Conservation (phyloP, 2,797 vertebrate genomes). For the Centropyge bicolor region DNA sequence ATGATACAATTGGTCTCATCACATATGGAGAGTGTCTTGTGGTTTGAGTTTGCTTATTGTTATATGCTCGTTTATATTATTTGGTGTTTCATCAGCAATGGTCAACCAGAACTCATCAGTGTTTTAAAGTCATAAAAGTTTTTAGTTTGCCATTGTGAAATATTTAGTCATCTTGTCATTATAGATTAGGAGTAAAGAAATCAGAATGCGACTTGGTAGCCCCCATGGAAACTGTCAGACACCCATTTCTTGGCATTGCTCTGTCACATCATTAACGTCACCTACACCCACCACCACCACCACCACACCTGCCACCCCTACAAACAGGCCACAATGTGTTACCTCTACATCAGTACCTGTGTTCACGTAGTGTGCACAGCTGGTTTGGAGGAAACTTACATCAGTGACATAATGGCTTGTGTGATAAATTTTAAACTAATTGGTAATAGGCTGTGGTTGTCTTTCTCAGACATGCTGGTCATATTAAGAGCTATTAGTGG, state of each 20-base stretch:
- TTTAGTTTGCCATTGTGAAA: neutral
- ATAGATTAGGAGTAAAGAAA: neutral
- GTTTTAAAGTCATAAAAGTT: neutral
- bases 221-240: neutral
- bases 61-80: neutral
- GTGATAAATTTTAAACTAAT: slow-evolving; percentile 39
- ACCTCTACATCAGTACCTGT: slow-evolving; percentile 14
- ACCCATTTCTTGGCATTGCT: neutral
- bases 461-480: slow-evolving; percentile 47
- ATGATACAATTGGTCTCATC: neutral
- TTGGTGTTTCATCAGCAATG: neutral
- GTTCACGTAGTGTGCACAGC: slow-evolving; percentile 29
- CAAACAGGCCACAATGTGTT: neutral
- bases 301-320: neutral
- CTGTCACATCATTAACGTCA: slow-evolving; percentile 4
- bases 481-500: slow-evolving; percentile 68
- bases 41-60: neutral
- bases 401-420: slow-evolving; percentile 18
- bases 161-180: neutral
- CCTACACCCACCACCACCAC: neutral
- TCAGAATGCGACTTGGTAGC: neutral
- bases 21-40: neutral
- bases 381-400: slow-evolving; percentile 36
- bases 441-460: slow-evolving; percentile 37
- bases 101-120: neutral